Percentiles rank a stretch among this genome's conserved stretches.
These are phyloP conservation scores for Cervus canadensis DNA, from an alignment of 2,113 vertebrate genomes.

Conservation along the genomic window DNA sequence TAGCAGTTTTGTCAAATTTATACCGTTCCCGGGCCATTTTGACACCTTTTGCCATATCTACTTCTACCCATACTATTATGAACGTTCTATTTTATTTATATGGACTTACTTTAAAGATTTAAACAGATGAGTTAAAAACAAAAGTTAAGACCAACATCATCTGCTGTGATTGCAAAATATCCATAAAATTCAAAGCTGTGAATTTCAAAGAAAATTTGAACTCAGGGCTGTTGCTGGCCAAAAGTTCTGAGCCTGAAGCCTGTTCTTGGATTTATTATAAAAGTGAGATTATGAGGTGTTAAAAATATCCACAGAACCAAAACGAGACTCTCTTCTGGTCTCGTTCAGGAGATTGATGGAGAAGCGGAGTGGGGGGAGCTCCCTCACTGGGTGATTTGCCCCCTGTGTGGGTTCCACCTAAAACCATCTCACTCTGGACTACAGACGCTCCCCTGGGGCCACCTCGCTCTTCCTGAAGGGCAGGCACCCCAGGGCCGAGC, in stretches of 20 bases:
- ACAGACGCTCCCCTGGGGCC: neutral
- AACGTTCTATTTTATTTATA: neutral
- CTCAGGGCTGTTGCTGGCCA: fast-evolving
- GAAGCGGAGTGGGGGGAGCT: neutral
- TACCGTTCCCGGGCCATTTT: neutral
- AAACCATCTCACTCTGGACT: fast-evolving
- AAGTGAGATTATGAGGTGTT: neutral
- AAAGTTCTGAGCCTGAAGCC: neutral
- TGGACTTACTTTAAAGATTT: neutral
- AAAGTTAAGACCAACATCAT: neutral
- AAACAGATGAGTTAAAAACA: neutral
- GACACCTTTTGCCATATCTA: neutral
- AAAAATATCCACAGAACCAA: neutral
- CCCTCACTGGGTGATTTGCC: neutral
- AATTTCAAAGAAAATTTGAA: neutral
- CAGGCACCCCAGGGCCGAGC: fast-evolving
- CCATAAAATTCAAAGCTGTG: neutral
- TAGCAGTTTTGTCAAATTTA: neutral
- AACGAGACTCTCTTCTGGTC: neutral
- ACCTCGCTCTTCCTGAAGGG: neutral
- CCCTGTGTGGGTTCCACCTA: neutral
- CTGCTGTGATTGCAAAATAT: neutral
- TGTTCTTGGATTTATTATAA: neutral
- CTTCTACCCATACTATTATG: neutral
- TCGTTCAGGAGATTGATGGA: neutral